These are phyloP conservation scores for Melinopterus prodromus DNA, from an alignment of 2,888 invertebrate genomes.

Conservation along the genomic window DNA sequence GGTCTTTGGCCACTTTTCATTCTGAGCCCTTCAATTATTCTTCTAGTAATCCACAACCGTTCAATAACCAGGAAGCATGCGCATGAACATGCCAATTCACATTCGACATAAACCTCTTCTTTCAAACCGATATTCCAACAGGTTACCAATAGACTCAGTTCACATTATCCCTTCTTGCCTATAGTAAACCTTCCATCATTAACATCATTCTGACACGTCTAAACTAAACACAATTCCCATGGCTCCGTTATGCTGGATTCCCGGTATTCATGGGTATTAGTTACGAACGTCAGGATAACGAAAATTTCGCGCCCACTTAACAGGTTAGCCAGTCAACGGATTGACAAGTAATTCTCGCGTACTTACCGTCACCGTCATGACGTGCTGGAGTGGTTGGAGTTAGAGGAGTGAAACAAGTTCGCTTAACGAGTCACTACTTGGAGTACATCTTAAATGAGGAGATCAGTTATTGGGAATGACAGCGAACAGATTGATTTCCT, in stretches of 20 bases:
- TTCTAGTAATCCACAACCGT: no score
- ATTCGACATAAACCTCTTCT: not conserved
- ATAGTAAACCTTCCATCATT: not conserved
- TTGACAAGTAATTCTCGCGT: conserved; percentile 23
- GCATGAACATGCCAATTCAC: no score
- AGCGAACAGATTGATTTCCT: conserved; percentile 43
- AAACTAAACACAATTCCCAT: not conserved
- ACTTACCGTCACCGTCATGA: not conserved
- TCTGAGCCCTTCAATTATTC: no score
- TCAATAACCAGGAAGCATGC: no score
- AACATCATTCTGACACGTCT: not conserved
- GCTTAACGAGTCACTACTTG: conserved; percentile 29
- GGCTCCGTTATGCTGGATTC: not conserved
- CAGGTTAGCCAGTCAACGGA: conserved; percentile 11
- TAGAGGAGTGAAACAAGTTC: conserved; percentile 12
- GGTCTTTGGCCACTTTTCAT: no score
- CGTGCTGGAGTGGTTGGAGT: not conserved
- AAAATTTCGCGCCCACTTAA: conserved; percentile 25
- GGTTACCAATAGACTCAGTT: not conserved
- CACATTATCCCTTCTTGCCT: not conserved
- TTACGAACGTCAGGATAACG: conserved; percentile 15
- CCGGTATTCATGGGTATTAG: not conserved
- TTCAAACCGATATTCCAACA: not conserved
- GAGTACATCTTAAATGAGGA: conserved; percentile 37
- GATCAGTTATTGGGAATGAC: conserved; percentile 40